A percentile compares a stretch with the other conserved stretches of the same genome.
These are phyloP conservation scores for Noctua janthina DNA, from an alignment of 2,888 invertebrate genomes.

Conservation along the genomic window DNA sequence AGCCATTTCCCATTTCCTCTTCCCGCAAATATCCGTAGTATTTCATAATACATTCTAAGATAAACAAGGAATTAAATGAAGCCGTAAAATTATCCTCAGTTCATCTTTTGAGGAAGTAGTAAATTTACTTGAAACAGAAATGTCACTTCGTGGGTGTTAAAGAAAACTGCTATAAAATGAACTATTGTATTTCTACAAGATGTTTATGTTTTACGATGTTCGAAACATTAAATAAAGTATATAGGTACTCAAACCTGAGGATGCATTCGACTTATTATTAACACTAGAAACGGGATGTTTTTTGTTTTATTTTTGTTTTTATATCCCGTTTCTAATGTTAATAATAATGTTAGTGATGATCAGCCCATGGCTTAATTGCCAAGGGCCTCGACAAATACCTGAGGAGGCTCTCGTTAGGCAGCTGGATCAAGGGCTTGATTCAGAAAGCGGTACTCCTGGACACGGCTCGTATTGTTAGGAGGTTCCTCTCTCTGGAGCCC, in stretches of 20 bases:
- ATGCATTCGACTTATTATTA: too few species aligned
- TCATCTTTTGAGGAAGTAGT: constrained; percentile 1
- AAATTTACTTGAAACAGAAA: constrained; percentile 1
- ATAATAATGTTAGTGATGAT: too few species aligned
- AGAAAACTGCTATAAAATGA: constrained; percentile 14
- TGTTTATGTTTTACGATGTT: constrained; percentile 45
- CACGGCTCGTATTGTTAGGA: too few species aligned
- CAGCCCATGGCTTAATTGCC: too few species aligned
- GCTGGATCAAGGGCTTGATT: too few species aligned
- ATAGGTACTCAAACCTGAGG: constrained; percentile 20
- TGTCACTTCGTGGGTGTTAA: constrained; percentile 11
- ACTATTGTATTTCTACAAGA: constrained; percentile 29
- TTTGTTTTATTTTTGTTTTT: too few species aligned
- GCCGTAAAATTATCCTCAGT: not conserved
- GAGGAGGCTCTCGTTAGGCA: too few species aligned
- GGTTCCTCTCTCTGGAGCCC: too few species aligned
- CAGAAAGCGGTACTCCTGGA: too few species aligned
- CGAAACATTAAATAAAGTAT: constrained; percentile 49
- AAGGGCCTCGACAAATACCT: too few species aligned
- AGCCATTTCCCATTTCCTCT: not conserved
- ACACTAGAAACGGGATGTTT: too few species aligned
- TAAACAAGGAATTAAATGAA: not conserved
- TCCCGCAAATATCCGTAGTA: not conserved
- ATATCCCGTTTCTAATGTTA: too few species aligned
- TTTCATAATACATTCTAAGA: constrained; percentile 12